Conservation (phyloP, 2,113 vertebrate genomes). For the Microcebus murinus region DNA sequence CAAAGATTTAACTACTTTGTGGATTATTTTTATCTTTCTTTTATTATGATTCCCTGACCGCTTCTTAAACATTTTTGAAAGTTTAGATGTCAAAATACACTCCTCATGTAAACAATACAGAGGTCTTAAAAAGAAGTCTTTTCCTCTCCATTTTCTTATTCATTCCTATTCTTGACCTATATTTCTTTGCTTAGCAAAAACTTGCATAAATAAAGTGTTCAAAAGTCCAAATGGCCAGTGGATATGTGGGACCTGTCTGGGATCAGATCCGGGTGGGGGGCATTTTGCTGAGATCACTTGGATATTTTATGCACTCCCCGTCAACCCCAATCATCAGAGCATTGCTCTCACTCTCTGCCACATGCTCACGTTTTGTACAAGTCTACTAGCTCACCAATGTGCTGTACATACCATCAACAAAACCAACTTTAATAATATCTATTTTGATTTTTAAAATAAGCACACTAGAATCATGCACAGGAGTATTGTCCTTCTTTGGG, state of each 20-base stretch:
- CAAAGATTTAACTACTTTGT: constrained; percentile 2
- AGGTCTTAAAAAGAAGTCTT: neutral
- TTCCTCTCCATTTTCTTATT: neutral
- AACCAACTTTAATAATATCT: neutral
- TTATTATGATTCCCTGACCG: neutral
- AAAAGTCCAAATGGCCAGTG: neutral
- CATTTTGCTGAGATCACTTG: neutral
- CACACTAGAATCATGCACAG: neutral
- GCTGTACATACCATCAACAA: neutral
- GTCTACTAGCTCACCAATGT: neutral
- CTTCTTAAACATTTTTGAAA: constrained; percentile 11
- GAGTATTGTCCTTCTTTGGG: neutral
- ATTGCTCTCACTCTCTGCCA: rapidly evolving
- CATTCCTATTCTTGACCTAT: neutral
- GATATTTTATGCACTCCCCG: too few species aligned
- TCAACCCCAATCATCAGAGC: rapidly evolving
- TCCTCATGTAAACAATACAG: neutral
- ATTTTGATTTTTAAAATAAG: constrained; percentile 27
- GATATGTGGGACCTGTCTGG: neutral
- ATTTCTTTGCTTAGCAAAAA: neutral
- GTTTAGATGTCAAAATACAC: neutral
- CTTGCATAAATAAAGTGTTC: neutral
- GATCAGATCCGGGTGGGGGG: rapidly evolving
- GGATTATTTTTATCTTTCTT: neutral
- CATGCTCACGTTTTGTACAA: neutral